Conservation (phyloP, 35 echinoderm and acorn worm species). For the Anneissia japonica region DNA sequence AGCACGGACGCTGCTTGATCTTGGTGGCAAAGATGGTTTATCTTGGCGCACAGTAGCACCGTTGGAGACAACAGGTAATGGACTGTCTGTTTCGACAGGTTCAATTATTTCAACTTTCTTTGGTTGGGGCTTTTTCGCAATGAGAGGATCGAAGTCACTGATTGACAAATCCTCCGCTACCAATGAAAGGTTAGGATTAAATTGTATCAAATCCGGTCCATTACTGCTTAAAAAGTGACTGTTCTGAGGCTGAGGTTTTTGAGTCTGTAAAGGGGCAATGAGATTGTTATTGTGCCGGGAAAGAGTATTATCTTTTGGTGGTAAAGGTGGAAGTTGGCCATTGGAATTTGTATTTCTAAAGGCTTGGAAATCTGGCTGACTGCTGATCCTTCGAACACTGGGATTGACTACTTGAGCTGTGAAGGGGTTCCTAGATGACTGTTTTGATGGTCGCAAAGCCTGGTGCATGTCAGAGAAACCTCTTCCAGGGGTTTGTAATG, state of each 20-base stretch:
- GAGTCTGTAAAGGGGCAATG: not conserved
- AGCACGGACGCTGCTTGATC: not conserved
- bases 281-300: not conserved
- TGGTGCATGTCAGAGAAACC: not conserved
- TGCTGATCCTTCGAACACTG: constrained; percentile 54
- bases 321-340: not conserved
- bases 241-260: not conserved
- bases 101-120: not conserved
- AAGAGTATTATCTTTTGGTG: constrained; percentile 11
- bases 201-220: not conserved
- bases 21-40: not conserved
- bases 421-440: not conserved
- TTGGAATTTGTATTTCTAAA: not conserved
- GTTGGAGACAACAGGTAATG: not conserved
- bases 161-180: not conserved
- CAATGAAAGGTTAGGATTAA: not conserved
- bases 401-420: not conserved
- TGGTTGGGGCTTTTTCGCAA: not conserved
- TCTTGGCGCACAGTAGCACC: not conserved
- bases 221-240: not conserved
- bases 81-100: not conserved
- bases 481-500: not conserved
- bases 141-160: not conserved
- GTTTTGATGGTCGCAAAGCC: not conserved
- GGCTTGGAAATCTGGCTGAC: constrained; percentile 49